Evolutionary conservation across 2,888 invertebrate species (phyloP).

Genomic region (Drosophila prostipennis): DNA sequence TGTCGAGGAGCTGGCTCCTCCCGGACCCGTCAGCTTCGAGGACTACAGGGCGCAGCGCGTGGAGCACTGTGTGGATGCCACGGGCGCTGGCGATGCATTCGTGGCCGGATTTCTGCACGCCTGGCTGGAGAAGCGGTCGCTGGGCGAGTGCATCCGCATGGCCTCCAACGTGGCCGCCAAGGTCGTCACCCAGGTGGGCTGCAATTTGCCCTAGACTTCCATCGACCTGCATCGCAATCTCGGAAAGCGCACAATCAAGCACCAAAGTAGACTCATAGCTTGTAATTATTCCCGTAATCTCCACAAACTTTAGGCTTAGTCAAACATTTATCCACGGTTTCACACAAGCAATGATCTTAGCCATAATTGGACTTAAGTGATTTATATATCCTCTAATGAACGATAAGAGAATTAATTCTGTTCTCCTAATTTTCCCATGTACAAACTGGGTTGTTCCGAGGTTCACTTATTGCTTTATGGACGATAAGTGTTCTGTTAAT

Average conservation of each 20-base stretch:
- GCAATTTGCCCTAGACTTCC: conserved; percentile 82
- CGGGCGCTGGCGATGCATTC: conserved; percentile 87
- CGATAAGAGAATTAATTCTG: background rate
- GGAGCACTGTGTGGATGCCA: conserved; percentile 85
- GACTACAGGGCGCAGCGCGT: conserved; percentile 83
- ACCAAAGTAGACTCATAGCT: conserved; percentile 43
- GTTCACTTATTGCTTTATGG: background rate
- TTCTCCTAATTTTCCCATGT: background rate
- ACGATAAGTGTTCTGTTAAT: background rate
- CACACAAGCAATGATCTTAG: conserved; percentile 30
- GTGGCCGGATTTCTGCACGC: conserved; percentile 86
- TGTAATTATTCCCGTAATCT: conserved; percentile 15
- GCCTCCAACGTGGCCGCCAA: conserved; percentile 84
- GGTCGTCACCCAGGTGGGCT: conserved; percentile 85
- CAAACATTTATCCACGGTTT: conserved; percentile 18
- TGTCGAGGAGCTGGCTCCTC: conserved; percentile 62
- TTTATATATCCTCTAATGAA: background rate
- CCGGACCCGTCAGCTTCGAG: conserved; percentile 66
- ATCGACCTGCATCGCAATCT: conserved; percentile 9
- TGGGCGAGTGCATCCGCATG: conserved; percentile 84
- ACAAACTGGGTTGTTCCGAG: background rate
- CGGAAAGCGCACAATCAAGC: conserved; percentile 29
- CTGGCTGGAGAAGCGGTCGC: conserved; percentile 82
- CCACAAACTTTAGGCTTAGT: conserved; percentile 6
- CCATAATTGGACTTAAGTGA: conserved; percentile 25